Conservation (phyloP, 2,113 vertebrate genomes). For the Cyanocitta stelleri region DNA sequence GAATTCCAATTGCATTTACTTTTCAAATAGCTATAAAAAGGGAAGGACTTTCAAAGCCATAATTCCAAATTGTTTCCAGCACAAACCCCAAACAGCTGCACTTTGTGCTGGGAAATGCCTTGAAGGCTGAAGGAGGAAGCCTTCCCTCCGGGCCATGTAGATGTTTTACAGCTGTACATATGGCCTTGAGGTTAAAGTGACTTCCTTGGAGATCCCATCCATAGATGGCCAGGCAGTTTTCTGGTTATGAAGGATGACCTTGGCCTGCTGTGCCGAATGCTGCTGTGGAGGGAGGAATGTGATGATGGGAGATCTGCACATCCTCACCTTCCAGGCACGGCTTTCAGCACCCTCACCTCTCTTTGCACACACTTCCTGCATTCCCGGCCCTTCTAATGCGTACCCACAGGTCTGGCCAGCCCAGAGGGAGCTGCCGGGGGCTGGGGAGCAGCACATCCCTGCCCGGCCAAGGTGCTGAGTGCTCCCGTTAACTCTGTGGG, state of each 20-base stretch:
- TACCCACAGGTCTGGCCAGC: neutral
- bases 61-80: neutral
- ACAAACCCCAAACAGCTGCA: neutral
- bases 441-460: neutral
- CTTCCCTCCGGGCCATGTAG: neutral
- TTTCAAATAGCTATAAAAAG: neutral
- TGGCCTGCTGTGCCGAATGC: neutral
- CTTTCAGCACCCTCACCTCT: neutral
- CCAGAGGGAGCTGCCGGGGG: neutral
- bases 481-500: neutral
- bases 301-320: neutral
- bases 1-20: neutral
- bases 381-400: fast-evolving
- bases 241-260: neutral
- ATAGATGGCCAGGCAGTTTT: neutral
- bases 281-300: neutral
- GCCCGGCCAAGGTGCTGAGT: neutral
- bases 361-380: neutral
- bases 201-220: neutral
- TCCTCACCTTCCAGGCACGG: neutral
- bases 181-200: neutral
- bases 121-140: neutral
- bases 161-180: neutral
- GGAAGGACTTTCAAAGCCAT: neutral
- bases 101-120: neutral